Evolutionary conservation across 2,888 invertebrate species (phyloP).

Genomic region (Gasteruption jaculator): DNA sequence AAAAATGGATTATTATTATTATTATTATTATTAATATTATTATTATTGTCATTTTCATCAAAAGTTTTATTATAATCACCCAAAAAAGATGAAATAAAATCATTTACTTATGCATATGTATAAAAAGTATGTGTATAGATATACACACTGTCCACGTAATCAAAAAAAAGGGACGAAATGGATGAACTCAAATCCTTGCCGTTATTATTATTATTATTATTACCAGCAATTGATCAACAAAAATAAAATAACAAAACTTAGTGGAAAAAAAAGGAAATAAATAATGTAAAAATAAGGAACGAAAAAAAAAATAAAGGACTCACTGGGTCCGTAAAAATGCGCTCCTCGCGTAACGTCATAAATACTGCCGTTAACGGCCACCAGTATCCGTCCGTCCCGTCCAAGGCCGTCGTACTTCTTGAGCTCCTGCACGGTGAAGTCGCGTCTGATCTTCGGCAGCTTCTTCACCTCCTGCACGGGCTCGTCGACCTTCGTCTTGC

Average conservation of each 20-base stretch:
- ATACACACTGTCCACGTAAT: too few relatives aligned
- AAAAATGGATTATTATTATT: too few relatives aligned
- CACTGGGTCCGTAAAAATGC: constrained; percentile 92
- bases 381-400: constrained; percentile 80
- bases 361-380: constrained; percentile 92
- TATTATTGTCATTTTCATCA: too few relatives aligned
- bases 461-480: constrained; percentile 55
- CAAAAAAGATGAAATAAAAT: too few relatives aligned
- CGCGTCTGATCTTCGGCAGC: constrained; percentile 79
- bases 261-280: constrained; percentile 1
- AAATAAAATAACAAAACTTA: not conserved
- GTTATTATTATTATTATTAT: too few relatives aligned
- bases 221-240: too few relatives aligned
- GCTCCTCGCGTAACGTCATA: constrained; percentile 92
- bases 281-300: constrained; percentile 5
- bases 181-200: not conserved
- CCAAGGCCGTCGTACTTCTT: constrained; percentile 82
- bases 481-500: constrained; percentile 46
- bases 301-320: constrained; percentile 19
- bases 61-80: too few relatives aligned
- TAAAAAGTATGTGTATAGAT: too few relatives aligned
- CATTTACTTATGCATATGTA: too few relatives aligned
- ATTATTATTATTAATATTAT: too few relatives aligned
- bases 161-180: too few relatives aligned
- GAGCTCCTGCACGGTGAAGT: constrained; percentile 86